These are phyloP conservation scores for Camelus dromedarius DNA, from an alignment of 2,113 vertebrate genomes.

Conservation along the genomic window DNA sequence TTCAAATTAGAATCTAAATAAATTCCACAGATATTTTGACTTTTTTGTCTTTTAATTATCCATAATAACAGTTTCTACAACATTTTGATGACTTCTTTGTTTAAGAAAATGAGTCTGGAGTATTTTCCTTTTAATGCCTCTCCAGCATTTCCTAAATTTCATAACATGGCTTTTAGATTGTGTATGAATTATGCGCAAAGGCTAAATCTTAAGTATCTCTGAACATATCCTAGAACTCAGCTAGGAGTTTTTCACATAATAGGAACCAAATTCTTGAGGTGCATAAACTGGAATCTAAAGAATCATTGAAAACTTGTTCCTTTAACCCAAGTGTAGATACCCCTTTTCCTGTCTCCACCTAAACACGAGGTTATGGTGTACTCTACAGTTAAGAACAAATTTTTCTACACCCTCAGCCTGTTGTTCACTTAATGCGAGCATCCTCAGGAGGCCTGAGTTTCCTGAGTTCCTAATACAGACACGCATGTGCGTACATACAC, in stretches of 20 bases:
- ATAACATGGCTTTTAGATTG: neutral
- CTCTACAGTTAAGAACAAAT: neutral
- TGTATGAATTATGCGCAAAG: neutral
- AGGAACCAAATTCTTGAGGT: neutral
- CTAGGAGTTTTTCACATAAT: neutral
- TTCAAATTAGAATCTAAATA: neutral
- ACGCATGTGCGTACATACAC: rapidly evolving
- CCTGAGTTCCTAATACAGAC: neutral
- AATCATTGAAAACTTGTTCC: neutral
- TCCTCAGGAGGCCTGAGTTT: neutral
- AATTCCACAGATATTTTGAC: neutral
- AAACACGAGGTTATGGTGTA: neutral
- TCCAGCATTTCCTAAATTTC: neutral
- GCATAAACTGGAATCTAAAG: neutral
- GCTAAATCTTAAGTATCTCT: neutral
- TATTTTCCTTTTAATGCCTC: neutral
- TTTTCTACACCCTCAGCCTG: neutral
- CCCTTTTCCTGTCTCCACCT: neutral
- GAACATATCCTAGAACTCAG: neutral
- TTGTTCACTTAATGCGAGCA: neutral
- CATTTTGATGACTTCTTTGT: conserved; percentile 18
- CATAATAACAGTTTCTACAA: neutral
- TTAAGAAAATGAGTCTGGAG: conserved; percentile 14
- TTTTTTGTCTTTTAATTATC: neutral
- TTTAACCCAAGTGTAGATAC: neutral